phyloP scores from a whole-genome alignment of 2,888 invertebrate genomes.

The Patella pellucida region DNA sequence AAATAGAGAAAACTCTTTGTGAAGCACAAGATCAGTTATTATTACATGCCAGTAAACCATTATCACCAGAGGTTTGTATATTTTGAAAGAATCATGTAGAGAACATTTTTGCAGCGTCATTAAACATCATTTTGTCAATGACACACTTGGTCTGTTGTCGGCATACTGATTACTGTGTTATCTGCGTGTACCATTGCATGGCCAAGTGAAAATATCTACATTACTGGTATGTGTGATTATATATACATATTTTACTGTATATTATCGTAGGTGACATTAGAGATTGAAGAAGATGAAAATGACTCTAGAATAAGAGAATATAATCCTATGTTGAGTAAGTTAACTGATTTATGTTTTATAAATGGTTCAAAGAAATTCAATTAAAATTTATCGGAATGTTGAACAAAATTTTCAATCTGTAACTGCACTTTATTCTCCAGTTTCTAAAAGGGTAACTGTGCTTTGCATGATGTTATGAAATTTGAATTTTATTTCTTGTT shows the following conservation, averaged over 20 bases:
- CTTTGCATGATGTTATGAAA: not conserved
- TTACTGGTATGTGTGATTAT: too few species aligned
- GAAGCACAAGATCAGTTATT: constrained; percentile 39
- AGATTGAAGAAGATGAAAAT: constrained; percentile 45
- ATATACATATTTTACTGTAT: too few species aligned
- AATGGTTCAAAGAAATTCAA: not conserved
- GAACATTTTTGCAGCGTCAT: constrained; percentile 41
- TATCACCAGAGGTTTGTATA: not conserved
- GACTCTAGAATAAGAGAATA: constrained; percentile 47
- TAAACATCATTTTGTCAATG: constrained; percentile 17
- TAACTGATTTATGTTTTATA: not conserved
- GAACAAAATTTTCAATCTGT: not conserved
- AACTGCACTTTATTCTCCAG: not conserved
- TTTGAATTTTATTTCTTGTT: too few species aligned
- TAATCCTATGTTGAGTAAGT: constrained; percentile 49
- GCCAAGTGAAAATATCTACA: too few species aligned
- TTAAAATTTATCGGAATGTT: not conserved
- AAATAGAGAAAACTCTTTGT: constrained; percentile 49
- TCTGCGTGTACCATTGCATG: too few species aligned
- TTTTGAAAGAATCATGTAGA: constrained; percentile 27
- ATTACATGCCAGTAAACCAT: constrained; percentile 27
- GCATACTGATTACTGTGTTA: too few species aligned
- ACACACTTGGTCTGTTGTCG: too few species aligned
- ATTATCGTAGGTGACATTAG: constrained; percentile 40
- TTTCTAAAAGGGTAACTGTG: not conserved